Conservation (phyloP, 2,113 vertebrate genomes). For the Caracal caracal region DNA sequence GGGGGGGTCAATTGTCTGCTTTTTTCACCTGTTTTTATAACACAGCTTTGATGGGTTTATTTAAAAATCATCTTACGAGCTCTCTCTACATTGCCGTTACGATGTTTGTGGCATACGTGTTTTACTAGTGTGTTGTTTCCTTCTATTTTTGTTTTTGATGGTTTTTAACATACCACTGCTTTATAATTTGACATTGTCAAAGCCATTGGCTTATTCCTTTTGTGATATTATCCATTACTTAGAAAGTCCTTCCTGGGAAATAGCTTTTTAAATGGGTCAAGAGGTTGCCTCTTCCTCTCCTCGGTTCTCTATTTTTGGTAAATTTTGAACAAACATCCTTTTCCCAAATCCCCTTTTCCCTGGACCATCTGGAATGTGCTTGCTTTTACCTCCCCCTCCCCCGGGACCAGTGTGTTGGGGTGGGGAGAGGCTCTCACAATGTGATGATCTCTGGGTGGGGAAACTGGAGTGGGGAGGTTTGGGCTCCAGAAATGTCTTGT, state of each 20-base stretch:
- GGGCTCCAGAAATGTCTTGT: neutral
- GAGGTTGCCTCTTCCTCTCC: constrained; percentile 40
- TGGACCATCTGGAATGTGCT: constrained; percentile 51
- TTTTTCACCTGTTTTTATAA: neutral
- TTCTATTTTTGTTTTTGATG: neutral
- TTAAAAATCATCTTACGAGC: neutral
- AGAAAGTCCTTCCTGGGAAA: constrained; percentile 55
- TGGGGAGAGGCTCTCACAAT: neutral
- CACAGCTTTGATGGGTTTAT: neutral
- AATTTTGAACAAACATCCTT: constrained; percentile 69
- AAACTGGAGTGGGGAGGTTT: neutral
- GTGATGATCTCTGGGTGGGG: neutral
- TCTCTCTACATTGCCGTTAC: neutral
- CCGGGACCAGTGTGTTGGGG: neutral
- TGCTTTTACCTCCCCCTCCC: neutral
- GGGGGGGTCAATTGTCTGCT: neutral
- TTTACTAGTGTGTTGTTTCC: neutral
- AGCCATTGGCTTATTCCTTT: neutral
- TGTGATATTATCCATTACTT: neutral
- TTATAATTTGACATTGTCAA: neutral
- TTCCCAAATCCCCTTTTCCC: constrained; percentile 50
- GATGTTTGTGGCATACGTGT: no score
- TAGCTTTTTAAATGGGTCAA: constrained; percentile 37
- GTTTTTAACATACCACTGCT: neutral
- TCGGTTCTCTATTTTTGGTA: constrained; percentile 71